phyloP scores from a whole-genome alignment of 2,113 vertebrate genomes.

The Cervus canadensis region DNA sequence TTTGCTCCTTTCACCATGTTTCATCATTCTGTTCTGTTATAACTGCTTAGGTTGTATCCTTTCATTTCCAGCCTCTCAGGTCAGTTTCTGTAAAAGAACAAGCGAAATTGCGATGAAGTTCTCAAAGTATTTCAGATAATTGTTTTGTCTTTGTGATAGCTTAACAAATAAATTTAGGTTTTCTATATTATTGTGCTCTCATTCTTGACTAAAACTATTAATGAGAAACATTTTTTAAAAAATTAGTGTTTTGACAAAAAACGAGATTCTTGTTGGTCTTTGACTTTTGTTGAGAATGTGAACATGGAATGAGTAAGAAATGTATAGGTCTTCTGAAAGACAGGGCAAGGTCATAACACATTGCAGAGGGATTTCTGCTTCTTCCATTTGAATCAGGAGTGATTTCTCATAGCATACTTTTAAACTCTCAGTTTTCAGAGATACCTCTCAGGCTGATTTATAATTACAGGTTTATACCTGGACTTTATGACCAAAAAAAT shows the following conservation, averaged over 20 bases:
- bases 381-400: background rate
- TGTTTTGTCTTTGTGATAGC: constrained; percentile 78
- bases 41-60: background rate
- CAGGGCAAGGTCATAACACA: background rate
- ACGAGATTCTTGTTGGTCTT: background rate
- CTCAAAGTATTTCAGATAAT: constrained; percentile 38
- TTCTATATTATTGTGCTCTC: constrained; percentile 76
- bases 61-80: constrained; percentile 35
- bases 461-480: background rate
- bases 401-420: background rate
- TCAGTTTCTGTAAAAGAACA: constrained; percentile 48
- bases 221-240: background rate
- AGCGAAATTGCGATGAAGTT: constrained; percentile 44
- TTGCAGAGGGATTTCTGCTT: background rate
- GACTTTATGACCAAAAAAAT: background rate
- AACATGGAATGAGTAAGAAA: background rate
- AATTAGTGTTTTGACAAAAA: background rate
- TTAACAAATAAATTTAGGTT: constrained; percentile 84
- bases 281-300: background rate
- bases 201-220: constrained; percentile 58
- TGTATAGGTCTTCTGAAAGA: background rate
- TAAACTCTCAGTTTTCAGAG: background rate
- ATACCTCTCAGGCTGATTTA: background rate
- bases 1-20: background rate
- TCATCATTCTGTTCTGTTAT: background rate